Evolutionary conservation across 2,797 vertebrate species (phyloP).

Genomic region (Mionectes olivaceus): DNA sequence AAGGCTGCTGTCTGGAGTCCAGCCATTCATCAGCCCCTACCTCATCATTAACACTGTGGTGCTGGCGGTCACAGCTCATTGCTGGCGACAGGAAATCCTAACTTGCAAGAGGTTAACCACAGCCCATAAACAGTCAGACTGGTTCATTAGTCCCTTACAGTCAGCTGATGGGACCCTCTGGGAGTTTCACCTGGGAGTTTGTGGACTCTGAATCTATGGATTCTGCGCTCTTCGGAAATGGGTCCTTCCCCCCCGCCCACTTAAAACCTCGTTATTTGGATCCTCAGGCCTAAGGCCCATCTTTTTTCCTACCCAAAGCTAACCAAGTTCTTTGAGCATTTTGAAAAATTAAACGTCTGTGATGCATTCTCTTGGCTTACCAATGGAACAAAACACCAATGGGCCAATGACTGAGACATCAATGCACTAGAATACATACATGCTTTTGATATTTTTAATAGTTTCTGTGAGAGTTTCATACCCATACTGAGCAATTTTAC

Average conservation of each 20-base stretch:
- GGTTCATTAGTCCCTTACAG: slow-evolving; percentile 61
- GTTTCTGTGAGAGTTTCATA: neutral
- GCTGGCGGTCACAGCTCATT: slow-evolving; percentile 71
- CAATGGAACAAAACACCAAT: neutral
- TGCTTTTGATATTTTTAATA: neutral
- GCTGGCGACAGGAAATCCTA: slow-evolving; percentile 72
- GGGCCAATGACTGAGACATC: neutral
- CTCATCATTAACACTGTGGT: slow-evolving; percentile 77
- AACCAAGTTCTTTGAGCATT: neutral
- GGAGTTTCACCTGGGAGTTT: neutral
- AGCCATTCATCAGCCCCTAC: slow-evolving; percentile 73
- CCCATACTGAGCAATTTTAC: neutral
- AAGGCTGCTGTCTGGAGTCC: slow-evolving; percentile 71
- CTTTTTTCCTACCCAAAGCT: neutral
- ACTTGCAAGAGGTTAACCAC: slow-evolving; percentile 71
- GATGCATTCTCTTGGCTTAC: neutral
- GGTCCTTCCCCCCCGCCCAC: neutral
- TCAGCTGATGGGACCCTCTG: slow-evolving; percentile 31
- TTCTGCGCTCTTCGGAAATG: neutral
- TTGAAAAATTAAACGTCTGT: neutral
- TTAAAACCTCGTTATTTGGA: neutral
- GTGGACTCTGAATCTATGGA: neutral
- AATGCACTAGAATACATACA: neutral
- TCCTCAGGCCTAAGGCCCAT: neutral
- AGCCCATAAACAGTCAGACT: slow-evolving; percentile 64